These are phyloP conservation scores for Macquaria australasica DNA, from an alignment of 2,113 vertebrate genomes.

Conservation along the genomic window DNA sequence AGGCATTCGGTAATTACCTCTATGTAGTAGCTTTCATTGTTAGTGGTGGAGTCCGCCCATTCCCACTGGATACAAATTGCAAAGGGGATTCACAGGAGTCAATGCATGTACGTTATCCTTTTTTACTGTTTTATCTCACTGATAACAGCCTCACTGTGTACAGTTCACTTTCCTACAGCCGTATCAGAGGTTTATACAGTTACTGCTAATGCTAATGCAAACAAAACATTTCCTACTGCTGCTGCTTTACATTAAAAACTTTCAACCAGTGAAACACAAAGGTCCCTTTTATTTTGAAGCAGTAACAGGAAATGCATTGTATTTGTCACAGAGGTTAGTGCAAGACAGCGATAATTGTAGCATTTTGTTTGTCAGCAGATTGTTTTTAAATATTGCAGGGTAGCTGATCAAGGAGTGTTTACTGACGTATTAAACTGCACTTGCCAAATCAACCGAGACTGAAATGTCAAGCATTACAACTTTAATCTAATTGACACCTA, in stretches of 20 bases:
- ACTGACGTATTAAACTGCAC: neutral
- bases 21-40: neutral
- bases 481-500: neutral
- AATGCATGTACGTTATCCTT: neutral
- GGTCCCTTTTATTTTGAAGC: neutral
- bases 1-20: neutral
- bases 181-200: neutral
- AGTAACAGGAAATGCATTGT: neutral
- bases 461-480: neutral
- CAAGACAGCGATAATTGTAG: no score
- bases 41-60: neutral
- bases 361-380: no score
- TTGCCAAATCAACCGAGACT: neutral
- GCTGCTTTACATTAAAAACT: neutral
- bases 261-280: neutral
- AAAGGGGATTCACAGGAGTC: neutral
- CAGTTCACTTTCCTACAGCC: neutral
- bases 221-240: neutral
- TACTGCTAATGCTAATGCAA: no score
- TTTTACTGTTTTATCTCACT: neutral
- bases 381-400: neutral
- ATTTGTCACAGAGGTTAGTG: neutral
- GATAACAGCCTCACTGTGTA: neutral
- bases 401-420: neutral
- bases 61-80: neutral